Evolutionary conservation across 2,888 invertebrate species (phyloP), one percentile per base, ranked within the genome.

Genomic region (Agrotis ipsilon): DNA sequence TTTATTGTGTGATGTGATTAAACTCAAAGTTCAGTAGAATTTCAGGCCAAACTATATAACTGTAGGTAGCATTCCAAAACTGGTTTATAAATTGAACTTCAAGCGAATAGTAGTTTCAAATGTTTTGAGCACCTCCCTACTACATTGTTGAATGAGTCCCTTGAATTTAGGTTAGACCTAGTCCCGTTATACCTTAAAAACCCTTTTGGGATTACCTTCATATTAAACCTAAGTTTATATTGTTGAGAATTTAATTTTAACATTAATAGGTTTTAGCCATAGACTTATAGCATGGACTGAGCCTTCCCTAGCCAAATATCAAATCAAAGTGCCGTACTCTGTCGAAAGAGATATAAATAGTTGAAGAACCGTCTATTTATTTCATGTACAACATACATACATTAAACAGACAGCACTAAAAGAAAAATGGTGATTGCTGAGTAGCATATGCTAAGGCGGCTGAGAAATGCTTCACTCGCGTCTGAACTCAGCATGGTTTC

Each of bases 101-200:
- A 9, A n/a, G 45, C 55, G 21, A 67, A 74, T 71, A 54, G 45
- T 70, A 80, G 83, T 82, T 80, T 71, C 54, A 70, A 80, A 68
- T 27, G 63, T 71, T 68, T 68, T 62, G 64, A 65, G 55, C 49
- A 68, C 59, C 59, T 68, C 32, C 54, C 43, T 54, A 74, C 43
- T 54, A 74, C 68, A 68, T 55, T 59, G 69, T 78, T 68, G 54
- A 73, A 58, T 62, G 59, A 52, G 46, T 24, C 45, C 63, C 52
- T 78, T 64, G 62, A 65, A 68, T 73, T 18, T 66, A 64, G 63
- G 77, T 76, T 49, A 45, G n/a, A 58, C 27, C 51, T 62, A 45
- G 21, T n/a, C 27, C 11, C 32, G 58, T 54, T 73, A 43, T 43
- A 48, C 52, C 54, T 43, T 55, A 19, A 72, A 66, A 39, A 64